Percentiles rank a stretch among this genome's conserved stretches.
Evolutionary conservation across 2,888 invertebrate genomes (phyloP).

Genomic region (Drosophila nr. perissopoda): DNA sequence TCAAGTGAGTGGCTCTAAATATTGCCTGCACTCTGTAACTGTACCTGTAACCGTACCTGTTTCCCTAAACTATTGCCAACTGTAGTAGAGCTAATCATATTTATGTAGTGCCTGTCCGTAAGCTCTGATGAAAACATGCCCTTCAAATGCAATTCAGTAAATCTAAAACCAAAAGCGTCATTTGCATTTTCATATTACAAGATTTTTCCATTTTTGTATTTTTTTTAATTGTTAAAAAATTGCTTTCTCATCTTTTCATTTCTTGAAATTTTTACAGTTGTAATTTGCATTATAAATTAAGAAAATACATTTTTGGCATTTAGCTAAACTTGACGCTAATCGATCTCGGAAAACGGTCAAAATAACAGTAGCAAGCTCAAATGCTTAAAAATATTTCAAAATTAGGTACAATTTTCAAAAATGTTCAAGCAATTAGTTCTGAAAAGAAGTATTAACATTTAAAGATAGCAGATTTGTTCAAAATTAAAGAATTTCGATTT

Average conservation of each 20-base stretch:
- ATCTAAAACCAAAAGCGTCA: background rate
- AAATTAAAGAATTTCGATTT: rapidly evolving
- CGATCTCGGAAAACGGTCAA: background rate
- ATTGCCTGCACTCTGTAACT: background rate
- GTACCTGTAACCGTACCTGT: background rate
- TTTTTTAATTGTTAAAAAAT: background rate
- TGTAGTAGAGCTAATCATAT: slow-evolving; percentile 14
- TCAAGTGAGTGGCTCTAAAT: slow-evolving; percentile 84
- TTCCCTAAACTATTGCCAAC: slow-evolving; percentile 10
- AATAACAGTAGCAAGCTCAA: background rate
- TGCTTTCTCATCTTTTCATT: background rate
- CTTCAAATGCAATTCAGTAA: background rate
- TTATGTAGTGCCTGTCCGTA: slow-evolving; percentile 8
- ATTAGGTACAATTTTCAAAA: background rate
- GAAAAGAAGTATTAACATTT: background rate
- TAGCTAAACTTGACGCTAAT: background rate
- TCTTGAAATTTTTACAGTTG: background rate
- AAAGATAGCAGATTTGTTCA: background rate
- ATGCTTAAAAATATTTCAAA: background rate
- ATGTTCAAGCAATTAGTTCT: background rate
- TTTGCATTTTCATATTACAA: background rate
- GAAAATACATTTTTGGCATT: background rate
- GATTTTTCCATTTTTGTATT: no score
- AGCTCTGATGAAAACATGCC: background rate
- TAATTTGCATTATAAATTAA: background rate